A percentile compares a stretch with the other conserved stretches of the same genome.
Evolutionary conservation across 2,888 invertebrate species (phyloP).

Genomic region (Mesopsocus fuscifrons): DNA sequence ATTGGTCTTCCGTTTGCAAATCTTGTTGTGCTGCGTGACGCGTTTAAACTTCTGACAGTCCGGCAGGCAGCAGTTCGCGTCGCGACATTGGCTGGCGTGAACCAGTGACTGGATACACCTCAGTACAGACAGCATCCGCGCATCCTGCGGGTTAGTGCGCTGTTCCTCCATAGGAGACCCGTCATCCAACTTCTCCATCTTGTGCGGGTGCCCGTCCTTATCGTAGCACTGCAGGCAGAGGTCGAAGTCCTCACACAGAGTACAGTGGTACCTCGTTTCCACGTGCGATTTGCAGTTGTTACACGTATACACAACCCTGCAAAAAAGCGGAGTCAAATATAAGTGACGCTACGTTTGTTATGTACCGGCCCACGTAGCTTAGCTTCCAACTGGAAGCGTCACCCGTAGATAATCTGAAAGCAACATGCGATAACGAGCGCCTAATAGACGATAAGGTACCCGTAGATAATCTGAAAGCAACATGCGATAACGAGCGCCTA

Average conservation of each 20-base stretch:
- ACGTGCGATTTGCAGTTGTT: constrained; percentile 92
- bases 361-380: too few species aligned
- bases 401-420: too few species aligned
- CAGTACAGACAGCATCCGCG: constrained; percentile 76
- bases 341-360: too few species aligned
- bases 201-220: constrained; percentile 86
- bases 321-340: not conserved
- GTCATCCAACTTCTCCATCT: constrained; percentile 94
- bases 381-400: too few species aligned
- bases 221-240: constrained; percentile 89
- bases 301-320: constrained; percentile 85
- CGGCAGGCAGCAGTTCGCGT: constrained; percentile 93
- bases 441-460: too few species aligned
- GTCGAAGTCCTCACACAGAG: constrained; percentile 98
- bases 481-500: too few species aligned
- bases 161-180: constrained; percentile 68
- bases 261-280: constrained; percentile 94
- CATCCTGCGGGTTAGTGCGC: constrained; percentile 77
- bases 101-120: constrained; percentile 85
- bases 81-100: constrained; percentile 93
- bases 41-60: constrained; percentile 99
- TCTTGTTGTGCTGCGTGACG: constrained; percentile 93
- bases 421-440: too few species aligned
- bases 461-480: too few species aligned
- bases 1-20: constrained; percentile 88